Base-by-base conservation (phyloP, 1,140 invertebrate species). In the Drosophila serrata region DNA sequence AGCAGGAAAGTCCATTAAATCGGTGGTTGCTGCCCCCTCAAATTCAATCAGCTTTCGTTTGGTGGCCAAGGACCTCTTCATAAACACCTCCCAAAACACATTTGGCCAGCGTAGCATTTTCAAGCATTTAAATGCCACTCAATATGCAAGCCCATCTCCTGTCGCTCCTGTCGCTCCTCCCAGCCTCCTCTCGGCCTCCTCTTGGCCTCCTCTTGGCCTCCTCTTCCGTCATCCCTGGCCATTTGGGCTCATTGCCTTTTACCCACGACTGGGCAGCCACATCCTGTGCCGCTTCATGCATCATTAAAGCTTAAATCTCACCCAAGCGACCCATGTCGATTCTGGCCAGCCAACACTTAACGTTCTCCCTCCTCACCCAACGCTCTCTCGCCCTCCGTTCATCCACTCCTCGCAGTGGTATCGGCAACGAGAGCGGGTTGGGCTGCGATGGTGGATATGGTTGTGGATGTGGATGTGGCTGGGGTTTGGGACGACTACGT, bases 291-390 rank as follows among this genome's bases (percentile, higher is more conserved):
- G 86, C 85, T 90, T 90, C 85, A 90, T 90, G 85, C 85, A 90
- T 90, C 86, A 90, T 90, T 90, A 90, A 90, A 90, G 86, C 85
- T 90, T 90, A 90, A 90, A 90, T 90, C 85, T 90, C 85, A 90
- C 85, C 85, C 85, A 85, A 69, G 84, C 77, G 85, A 84, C 84
- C 82, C 82, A 87, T 82, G 82, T 88, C 81, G 85, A 91, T 73
- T 73, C 82, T 79, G 81, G 75, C 75, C 74, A 77, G 55, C 75
- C 77, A 91, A 87, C 80, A 91, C 87, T 91, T 81, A 91, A 88
- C 82, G 75, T 77, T 56, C 35, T 43, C 46, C 65, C 12, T 39
- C 40, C 82, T 51, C 61, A 68, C 48, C 48, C 63, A 51, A 53
- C 27, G 15, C 51, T 33, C 61, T 55, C 53, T 40, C 22, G 39